Evolutionary conservation across 2,797 vertebrate genomes (phyloP).

Genomic region (Artibeus lituratus): DNA sequence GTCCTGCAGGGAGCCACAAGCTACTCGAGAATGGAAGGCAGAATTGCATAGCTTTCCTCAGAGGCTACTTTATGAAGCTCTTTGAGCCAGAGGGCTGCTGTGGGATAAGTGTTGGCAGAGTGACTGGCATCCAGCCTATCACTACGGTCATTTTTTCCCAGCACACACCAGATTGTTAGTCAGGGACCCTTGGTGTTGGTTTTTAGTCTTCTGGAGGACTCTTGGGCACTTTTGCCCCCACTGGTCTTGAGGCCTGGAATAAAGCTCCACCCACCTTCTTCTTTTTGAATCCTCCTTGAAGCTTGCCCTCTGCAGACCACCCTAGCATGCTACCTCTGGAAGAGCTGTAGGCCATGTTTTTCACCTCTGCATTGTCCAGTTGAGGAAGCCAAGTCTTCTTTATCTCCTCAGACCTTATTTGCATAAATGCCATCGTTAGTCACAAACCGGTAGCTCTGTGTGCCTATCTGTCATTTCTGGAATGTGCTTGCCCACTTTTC

Average conservation of each 20-base stretch:
- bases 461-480: background rate
- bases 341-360: background rate
- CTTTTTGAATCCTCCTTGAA: background rate
- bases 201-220: background rate
- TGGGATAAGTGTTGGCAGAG: background rate
- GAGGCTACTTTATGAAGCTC: background rate
- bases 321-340: background rate
- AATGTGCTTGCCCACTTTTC: background rate
- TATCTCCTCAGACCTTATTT: background rate
- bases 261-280: fast-evolving
- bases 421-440: background rate
- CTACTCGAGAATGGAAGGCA: background rate
- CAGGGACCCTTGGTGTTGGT: background rate
- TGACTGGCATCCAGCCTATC: background rate
- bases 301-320: background rate
- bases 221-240: background rate
- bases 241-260: background rate
- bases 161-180: background rate
- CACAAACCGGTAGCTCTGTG: background rate
- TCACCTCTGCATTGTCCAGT: background rate
- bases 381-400: background rate
- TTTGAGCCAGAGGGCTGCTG: background rate
- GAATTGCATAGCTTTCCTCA: background rate
- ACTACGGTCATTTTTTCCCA: background rate
- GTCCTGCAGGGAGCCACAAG: background rate